phyloP scores from a whole-genome alignment of 2,888 invertebrate genomes.

The Agrotis clavis region DNA sequence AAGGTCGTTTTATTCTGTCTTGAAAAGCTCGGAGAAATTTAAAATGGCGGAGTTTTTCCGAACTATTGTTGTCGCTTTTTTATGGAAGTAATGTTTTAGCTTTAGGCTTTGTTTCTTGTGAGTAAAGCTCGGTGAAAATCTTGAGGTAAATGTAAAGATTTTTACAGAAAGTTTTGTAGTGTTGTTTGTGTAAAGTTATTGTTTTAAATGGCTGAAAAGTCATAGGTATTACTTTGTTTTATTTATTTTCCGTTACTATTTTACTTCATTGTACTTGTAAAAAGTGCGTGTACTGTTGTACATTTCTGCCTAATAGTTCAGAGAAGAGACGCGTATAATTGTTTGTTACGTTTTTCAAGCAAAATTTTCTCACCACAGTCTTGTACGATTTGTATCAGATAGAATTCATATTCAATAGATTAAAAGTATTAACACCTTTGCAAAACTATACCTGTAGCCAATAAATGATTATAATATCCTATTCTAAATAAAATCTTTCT shows the following conservation, averaged over 20 bases:
- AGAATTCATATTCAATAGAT: too few species aligned
- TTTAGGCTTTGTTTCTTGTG: conserved; percentile 13
- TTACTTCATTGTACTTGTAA: too few species aligned
- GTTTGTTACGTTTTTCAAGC: too few species aligned
- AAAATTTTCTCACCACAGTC: background rate
- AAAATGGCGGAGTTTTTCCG: conserved; percentile 45
- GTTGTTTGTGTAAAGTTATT: background rate
- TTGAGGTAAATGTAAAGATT: background rate
- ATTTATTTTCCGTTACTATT: background rate
- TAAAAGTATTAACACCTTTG: too few species aligned
- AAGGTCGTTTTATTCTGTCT: conserved; percentile 52
- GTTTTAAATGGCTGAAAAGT: background rate
- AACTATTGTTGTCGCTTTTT: conserved; percentile 50
- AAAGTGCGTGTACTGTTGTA: too few species aligned
- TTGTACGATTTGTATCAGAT: too few species aligned
- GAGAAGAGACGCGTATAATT: too few species aligned
- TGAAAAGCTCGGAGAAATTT: conserved; percentile 55
- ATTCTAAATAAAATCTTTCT: background rate
- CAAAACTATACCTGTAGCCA: too few species aligned
- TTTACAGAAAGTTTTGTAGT: background rate
- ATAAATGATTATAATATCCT: too few species aligned
- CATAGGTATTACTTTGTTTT: background rate
- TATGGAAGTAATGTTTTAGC: conserved; percentile 20
- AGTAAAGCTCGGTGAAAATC: background rate
- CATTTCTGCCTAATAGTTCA: too few species aligned